Base-by-base conservation (phyloP, 2,888 invertebrate species). In the Nomada ferruginata region DNA sequence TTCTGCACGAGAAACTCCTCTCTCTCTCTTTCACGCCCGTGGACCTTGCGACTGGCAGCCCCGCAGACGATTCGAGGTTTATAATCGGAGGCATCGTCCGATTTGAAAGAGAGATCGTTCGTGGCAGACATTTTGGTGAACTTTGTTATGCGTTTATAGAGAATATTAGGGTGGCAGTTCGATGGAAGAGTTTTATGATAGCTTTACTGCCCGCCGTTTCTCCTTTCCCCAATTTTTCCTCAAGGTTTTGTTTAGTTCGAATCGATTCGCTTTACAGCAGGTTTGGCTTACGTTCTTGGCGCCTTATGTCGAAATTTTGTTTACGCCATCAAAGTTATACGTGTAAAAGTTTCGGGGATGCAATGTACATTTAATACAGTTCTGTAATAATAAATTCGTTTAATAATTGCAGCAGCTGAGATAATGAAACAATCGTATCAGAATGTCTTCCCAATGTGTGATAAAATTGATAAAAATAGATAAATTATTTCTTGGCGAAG, bases 21-120 rank as follows among this genome's bases (percentile, higher is more conserved):
- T 65, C 47, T 55, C 29, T 57, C 47, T 44, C 64, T 47, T 20
- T 47, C 15, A 18, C 36, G 10, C 15, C 3, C 52, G 61, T 47
- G 53, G 53, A 64, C 69, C 55, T 50, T 11, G 53, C 52, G 15
- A 23, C 29, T 57, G 60, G 11, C 42, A 44, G 53, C 42, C 61
- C 23, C 18, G 29, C 52, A 26, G 20, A 13, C 36, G 69, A 60
- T 77, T 60, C 60, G 36, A 57, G 74, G 57, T 78, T 78, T 59
- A 55, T 75, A 77, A 78, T 78, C 69, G 75, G 11, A 52, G n/a
- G 59, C 72, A 80, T 81, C 36, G 36, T 36, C 36, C 36, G 36
- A 36, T 36, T 36, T 7, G 36, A 36, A 36, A 7, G 36, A 29
- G 15, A 36, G 36, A 69, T 73, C 73, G 50, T 36, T 53, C 47